Conservation (phyloP, 2,797 vertebrate species). For the Myoxocephalus aenaeus region DNA sequence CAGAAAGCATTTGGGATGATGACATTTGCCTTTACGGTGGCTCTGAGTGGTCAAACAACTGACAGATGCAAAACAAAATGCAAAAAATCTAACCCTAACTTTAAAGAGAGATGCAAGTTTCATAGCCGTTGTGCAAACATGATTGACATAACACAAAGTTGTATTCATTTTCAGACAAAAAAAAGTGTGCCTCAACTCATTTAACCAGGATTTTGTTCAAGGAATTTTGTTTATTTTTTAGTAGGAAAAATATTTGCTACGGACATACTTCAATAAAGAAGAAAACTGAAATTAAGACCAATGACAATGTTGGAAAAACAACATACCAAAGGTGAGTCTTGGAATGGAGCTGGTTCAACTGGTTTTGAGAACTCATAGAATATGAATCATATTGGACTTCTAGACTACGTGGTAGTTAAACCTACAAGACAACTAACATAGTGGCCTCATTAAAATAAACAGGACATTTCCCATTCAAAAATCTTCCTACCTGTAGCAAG, state of each 20-base stretch:
- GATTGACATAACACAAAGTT: too few relatives aligned
- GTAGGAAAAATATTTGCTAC: neutral
- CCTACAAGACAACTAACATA: neutral
- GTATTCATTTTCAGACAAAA: too few relatives aligned
- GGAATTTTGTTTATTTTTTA: neutral
- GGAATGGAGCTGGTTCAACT: constrained; percentile 46
- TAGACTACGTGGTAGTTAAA: neutral
- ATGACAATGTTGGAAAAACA: neutral
- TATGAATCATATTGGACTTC: neutral
- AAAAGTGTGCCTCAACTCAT: neutral
- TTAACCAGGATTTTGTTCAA: neutral
- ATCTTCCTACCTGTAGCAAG: constrained; percentile 90
- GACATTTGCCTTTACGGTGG: too few relatives aligned
- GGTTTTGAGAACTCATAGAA: constrained; percentile 9
- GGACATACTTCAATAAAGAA: neutral
- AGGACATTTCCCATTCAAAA: neutral
- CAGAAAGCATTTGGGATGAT: too few relatives aligned
- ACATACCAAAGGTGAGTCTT: neutral
- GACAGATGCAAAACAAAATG: too few relatives aligned
- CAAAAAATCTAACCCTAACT: neutral
- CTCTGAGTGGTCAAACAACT: too few relatives aligned
- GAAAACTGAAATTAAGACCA: too few relatives aligned
- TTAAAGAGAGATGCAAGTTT: too few relatives aligned
- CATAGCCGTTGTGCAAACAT: too few relatives aligned
- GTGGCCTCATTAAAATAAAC: neutral